A percentile compares a stretch with the other conserved stretches of the same genome.
These are phyloP conservation scores for Neotoma lepida DNA, from an alignment of 2,113 vertebrate genomes.

Conservation along the genomic window DNA sequence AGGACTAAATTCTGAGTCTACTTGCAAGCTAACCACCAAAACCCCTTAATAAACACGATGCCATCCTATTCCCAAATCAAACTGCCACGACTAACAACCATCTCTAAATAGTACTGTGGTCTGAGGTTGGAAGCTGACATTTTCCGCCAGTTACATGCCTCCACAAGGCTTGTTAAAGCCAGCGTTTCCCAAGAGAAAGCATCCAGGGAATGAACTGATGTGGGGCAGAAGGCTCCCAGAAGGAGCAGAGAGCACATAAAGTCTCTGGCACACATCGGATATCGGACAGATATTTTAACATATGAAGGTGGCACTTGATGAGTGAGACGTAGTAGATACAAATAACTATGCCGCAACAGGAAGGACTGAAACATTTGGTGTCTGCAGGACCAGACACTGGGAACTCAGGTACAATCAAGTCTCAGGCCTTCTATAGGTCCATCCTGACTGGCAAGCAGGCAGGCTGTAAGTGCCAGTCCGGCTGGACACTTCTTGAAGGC, in stretches of 20 bases:
- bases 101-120: not conserved
- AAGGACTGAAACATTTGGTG: not conserved
- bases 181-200: not conserved
- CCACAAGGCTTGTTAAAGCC: not conserved
- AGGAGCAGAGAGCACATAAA: not conserved
- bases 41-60: not conserved
- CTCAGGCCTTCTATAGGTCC: not conserved
- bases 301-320: not conserved
- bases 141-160: not conserved
- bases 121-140: not conserved
- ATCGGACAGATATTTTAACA: not conserved
- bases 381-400: not conserved
- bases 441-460: not conserved
- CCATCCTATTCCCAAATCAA: not conserved
- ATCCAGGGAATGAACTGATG: not conserved
- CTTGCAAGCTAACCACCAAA: not conserved
- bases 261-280: not conserved
- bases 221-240: not conserved
- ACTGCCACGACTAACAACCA: not conserved
- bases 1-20: slow-evolving; percentile 7
- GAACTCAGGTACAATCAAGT: not conserved
- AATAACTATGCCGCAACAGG: not conserved
- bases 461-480: not conserved
- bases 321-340: not conserved
- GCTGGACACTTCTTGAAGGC: not conserved